These are phyloP conservation scores for Malthinus flaveolus DNA, from an alignment of 2,888 invertebrate genomes.

Conservation along the genomic window DNA sequence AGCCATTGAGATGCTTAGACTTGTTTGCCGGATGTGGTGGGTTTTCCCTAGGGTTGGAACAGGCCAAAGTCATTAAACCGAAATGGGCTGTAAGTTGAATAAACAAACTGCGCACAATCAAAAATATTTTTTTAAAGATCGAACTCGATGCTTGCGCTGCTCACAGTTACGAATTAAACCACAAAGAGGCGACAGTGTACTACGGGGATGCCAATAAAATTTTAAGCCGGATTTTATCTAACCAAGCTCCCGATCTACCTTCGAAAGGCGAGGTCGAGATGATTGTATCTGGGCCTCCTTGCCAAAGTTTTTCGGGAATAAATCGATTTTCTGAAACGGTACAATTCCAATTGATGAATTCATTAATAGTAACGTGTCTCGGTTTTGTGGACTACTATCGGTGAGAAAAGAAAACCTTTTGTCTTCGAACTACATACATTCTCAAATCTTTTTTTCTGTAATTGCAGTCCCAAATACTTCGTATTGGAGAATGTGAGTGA, in stretches of 20 bases:
- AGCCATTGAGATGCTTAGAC: slow-evolving; percentile 70
- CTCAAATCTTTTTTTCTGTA: background rate
- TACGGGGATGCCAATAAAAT: slow-evolving; percentile 78
- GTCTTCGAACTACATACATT: background rate
- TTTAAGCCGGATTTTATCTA: slow-evolving; percentile 67
- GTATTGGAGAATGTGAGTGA: slow-evolving; percentile 84
- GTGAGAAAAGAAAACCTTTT: slow-evolving; percentile 29
- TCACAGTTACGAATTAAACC: slow-evolving; percentile 76
- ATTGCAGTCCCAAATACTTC: slow-evolving; percentile 69
- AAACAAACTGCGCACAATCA: no score
- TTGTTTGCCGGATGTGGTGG: slow-evolving; percentile 89
- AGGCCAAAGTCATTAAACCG: slow-evolving; percentile 69
- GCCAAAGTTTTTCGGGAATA: slow-evolving; percentile 89
- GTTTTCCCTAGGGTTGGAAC: slow-evolving; percentile 72
- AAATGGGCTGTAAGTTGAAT: slow-evolving; percentile 66
- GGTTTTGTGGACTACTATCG: slow-evolving; percentile 86
- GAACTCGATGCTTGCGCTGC: slow-evolving; percentile 79
- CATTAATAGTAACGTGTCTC: slow-evolving; percentile 77
- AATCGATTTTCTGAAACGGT: slow-evolving; percentile 84
- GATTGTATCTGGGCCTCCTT: slow-evolving; percentile 84
- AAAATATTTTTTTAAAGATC: slow-evolving; percentile 50
- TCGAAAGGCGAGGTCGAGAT: slow-evolving; percentile 80
- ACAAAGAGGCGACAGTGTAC: slow-evolving; percentile 72
- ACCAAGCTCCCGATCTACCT: slow-evolving; percentile 59
- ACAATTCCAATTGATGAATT: slow-evolving; percentile 84